Evolutionary conservation across 2,797 vertebrate genomes (phyloP).

Genomic region (Aplochiton taeniatus): DNA sequence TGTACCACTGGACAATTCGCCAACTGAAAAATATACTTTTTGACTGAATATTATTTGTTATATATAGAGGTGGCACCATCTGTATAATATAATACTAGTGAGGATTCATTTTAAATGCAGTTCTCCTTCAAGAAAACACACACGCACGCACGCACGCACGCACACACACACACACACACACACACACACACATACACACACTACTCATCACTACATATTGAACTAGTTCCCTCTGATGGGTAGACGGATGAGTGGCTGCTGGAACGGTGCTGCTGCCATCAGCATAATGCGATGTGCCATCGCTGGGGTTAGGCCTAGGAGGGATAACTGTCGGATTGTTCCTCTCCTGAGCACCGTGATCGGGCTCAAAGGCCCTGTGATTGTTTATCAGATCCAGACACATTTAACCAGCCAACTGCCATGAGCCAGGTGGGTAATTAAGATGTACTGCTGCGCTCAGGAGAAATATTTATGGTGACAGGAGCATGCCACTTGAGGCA

Average conservation of each 20-base stretch:
- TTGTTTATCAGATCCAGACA: conserved; percentile 61
- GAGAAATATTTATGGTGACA: conserved; percentile 50
- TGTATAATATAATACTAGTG: not conserved
- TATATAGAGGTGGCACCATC: too few relatives aligned
- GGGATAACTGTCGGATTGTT: conserved; percentile 78
- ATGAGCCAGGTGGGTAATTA: conserved; percentile 51
- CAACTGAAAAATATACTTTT: too few relatives aligned
- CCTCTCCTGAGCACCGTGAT: conserved; percentile 62
- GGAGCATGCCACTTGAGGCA: conserved; percentile 26
- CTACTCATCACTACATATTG: conserved; percentile 39
- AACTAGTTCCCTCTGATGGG: conserved; percentile 72
- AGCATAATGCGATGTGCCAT: conserved; percentile 63
- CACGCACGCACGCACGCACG: too few relatives aligned
- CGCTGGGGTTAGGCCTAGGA: conserved; percentile 54
- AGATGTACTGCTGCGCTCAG: conserved; percentile 35
- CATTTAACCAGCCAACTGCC: conserved; percentile 48
- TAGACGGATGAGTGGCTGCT: not conserved
- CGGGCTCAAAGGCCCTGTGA: conserved; percentile 50
- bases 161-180: too few relatives aligned
- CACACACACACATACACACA: not conserved
- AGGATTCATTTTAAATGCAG: not conserved
- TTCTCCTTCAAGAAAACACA: not conserved
- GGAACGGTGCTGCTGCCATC: conserved; percentile 65
- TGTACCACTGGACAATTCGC: too few relatives aligned
- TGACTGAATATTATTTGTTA: too few relatives aligned